Evolutionary conservation across 2,113 vertebrate genomes (phyloP).

Genomic region (Gorsachius goisagi): DNA sequence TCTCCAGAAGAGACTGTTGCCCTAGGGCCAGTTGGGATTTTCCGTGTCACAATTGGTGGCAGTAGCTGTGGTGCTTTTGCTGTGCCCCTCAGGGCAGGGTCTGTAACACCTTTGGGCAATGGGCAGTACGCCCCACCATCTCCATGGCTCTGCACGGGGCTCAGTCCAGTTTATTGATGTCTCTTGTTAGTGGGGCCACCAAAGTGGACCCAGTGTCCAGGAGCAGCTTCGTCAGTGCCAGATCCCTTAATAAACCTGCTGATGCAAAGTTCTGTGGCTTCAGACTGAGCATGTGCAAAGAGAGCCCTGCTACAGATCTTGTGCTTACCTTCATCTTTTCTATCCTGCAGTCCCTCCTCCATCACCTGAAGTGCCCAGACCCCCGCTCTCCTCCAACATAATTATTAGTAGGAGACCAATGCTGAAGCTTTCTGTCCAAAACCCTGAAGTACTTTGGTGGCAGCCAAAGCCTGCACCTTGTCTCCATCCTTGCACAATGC

Average conservation of each 20-base stretch:
- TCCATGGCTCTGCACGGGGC: background rate
- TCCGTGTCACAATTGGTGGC: rapidly evolving
- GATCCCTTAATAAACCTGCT: background rate
- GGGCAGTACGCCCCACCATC: rapidly evolving
- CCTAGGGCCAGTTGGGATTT: background rate
- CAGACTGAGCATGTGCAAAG: background rate
- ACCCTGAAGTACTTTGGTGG: background rate
- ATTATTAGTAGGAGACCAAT: background rate
- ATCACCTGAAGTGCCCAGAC: background rate
- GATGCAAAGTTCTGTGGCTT: background rate
- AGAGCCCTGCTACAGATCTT: background rate
- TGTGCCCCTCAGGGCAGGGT: background rate
- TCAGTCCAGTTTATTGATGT: background rate
- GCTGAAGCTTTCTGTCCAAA: background rate
- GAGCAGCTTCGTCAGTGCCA: background rate
- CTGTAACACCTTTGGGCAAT: background rate
- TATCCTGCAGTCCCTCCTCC: background rate
- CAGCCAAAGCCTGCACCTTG: background rate
- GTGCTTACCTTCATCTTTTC: background rate
- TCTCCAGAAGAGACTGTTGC: background rate
- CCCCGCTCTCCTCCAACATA: background rate
- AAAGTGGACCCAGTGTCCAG: background rate
- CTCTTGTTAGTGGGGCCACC: background rate
- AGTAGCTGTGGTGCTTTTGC: background rate
- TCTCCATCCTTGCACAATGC: background rate